Conservation (phyloP, 1,140 invertebrate genomes). For the Hylaeus volcanicus region DNA sequence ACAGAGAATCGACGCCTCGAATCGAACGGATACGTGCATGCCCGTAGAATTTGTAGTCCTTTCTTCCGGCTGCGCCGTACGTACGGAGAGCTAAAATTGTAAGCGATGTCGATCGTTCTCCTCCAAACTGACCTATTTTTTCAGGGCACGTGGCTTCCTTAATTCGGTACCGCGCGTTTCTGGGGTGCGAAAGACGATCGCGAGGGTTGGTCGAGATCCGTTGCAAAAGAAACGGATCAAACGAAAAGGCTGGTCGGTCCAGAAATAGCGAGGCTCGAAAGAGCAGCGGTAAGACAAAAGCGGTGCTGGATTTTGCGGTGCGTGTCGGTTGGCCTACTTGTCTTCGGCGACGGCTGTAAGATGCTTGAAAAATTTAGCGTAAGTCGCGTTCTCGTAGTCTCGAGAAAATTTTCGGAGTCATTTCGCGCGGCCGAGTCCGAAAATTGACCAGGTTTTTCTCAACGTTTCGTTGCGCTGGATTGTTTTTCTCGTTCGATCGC, state of each 20-base stretch:
- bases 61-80: no score
- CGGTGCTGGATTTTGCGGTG: conserved; percentile 16
- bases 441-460: no score
- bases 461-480: background rate
- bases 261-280: conserved; percentile 30
- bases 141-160: background rate
- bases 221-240: conserved; percentile 12
- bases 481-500: background rate
- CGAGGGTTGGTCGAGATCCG: background rate
- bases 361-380: background rate
- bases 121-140: conserved; percentile 1
- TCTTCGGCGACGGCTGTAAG: background rate
- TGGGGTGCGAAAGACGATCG: conserved; percentile 7
- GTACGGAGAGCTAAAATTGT: background rate
- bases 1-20: background rate
- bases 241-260: conserved; percentile 9
- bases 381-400: background rate
- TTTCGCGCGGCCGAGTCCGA: no score
- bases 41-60: no score
- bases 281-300: conserved; percentile 5
- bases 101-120: background rate
- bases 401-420: no score
- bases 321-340: conserved; percentile 28
- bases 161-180: conserved; percentile 4
- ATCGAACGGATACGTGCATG: background rate